A percentile compares a stretch with the other conserved stretches of the same genome.
phyloP scores from a whole-genome alignment of 2,113 vertebrate genomes.

The Castor canadensis region DNA sequence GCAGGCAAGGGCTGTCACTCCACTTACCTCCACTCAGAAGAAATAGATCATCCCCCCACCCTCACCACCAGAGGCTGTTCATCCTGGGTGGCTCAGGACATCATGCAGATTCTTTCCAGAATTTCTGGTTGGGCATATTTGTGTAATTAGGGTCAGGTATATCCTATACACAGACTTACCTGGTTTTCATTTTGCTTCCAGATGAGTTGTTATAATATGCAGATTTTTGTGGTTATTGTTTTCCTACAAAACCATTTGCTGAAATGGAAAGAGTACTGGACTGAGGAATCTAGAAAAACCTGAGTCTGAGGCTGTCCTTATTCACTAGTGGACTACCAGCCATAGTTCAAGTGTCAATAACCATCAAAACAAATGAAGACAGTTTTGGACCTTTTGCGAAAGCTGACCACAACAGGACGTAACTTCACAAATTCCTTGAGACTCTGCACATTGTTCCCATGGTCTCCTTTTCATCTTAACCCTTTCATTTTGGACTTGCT shows the following conservation, averaged over 20 bases:
- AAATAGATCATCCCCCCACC: not conserved
- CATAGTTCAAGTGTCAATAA: not conserved
- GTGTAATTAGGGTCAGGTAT: not conserved
- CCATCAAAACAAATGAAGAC: not conserved
- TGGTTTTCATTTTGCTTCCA: not conserved
- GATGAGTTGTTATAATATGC: not conserved
- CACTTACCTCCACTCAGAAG: not conserved
- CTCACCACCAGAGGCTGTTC: too few species aligned
- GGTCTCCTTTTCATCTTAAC: not conserved
- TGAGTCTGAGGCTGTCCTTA: not conserved
- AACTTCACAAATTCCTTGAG: too few species aligned
- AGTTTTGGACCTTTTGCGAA: not conserved
- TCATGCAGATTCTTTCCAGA: not conserved
- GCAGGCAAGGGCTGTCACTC: not conserved
- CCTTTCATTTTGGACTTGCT: not conserved
- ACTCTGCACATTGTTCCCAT: fast-evolving
- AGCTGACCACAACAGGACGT: not conserved
- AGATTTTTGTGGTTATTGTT: not conserved
- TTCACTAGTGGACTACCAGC: not conserved
- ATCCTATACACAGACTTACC: too few species aligned
- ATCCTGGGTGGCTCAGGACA: not conserved
- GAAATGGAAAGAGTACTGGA: not conserved
- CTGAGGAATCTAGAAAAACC: not conserved
- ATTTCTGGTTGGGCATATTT: too few species aligned
- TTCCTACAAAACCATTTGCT: not conserved